A percentile compares a stretch with the other conserved stretches of the same genome.
Evolutionary conservation across 2,888 invertebrate genomes (phyloP).

Genomic region (Polietes domitor): DNA sequence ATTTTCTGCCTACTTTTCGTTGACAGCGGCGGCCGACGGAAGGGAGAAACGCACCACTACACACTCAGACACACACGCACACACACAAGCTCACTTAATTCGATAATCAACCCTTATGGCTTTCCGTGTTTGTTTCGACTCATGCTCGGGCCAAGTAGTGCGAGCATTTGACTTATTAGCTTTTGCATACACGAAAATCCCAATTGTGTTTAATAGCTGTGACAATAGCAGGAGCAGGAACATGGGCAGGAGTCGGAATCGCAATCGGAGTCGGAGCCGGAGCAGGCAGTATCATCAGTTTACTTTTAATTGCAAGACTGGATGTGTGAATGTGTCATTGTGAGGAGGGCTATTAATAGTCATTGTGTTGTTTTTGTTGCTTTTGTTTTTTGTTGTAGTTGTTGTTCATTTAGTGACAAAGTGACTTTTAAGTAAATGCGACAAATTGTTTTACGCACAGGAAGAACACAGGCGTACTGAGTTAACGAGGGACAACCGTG

Average conservation of each 20-base stretch:
- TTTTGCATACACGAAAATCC: conserved; percentile 53
- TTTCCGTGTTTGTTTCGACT: conserved; percentile 40
- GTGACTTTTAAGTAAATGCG: conserved; percentile 66
- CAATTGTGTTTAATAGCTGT: conserved; percentile 49
- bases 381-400: conserved; percentile 2
- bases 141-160: conserved; percentile 12
- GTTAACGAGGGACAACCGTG: neutral
- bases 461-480: neutral
- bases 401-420: conserved; percentile 63
- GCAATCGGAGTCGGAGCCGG: neutral
- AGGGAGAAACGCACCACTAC: conserved; percentile 49
- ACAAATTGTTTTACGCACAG: conserved; percentile 65
- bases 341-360: conserved; percentile 56
- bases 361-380: conserved; percentile 53
- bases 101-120: conserved; percentile 54
- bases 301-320: conserved; percentile 51
- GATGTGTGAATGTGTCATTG: conserved; percentile 25
- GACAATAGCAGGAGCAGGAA: conserved; percentile 27
- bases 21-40: conserved; percentile 25
- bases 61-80: conserved; percentile 44
- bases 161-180: conserved; percentile 75
- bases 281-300: conserved; percentile 34
- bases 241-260: neutral
- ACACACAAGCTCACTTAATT: conserved; percentile 33
- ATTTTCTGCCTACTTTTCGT: conserved; percentile 64